Conservation (phyloP, 2,113 vertebrate genomes). For the Progne subis region DNA sequence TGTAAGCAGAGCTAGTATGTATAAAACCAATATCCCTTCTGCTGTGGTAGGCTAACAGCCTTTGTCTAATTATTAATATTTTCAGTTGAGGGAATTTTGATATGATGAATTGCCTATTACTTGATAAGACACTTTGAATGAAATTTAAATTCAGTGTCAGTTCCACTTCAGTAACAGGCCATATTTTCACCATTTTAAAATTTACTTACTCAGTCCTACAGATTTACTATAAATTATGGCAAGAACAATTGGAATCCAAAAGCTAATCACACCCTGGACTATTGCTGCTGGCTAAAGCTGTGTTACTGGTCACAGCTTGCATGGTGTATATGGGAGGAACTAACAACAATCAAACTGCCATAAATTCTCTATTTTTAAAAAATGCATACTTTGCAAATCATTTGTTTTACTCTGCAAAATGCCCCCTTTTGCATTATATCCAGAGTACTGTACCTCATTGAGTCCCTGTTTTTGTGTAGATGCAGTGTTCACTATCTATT, state of each 20-base stretch:
- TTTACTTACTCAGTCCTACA: neutral
- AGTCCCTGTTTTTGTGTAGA: neutral
- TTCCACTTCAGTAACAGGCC: neutral
- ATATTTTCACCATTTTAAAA: neutral
- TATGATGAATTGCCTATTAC: slow-evolving; percentile 12
- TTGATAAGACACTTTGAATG: neutral
- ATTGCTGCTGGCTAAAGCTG: neutral
- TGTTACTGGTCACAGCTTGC: neutral
- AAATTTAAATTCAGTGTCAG: slow-evolving; percentile 7
- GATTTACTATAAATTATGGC: neutral
- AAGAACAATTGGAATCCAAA: neutral
- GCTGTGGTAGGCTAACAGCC: neutral
- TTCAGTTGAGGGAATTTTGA: neutral
- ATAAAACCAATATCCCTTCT: slow-evolving; percentile 19
- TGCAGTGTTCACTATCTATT: neutral
- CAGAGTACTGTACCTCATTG: neutral
- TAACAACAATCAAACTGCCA: neutral
- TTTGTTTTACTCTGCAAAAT: neutral
- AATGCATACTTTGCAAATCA: fast-evolving
- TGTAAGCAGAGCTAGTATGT: neutral
- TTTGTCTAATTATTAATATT: slow-evolving; percentile 35
- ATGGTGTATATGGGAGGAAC: neutral
- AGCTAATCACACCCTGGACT: neutral
- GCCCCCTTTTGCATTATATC: neutral
- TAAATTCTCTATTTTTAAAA: neutral